Base-by-base conservation (phyloP, 2,888 invertebrate genomes). In the Drosophila paramelanica region DNA sequence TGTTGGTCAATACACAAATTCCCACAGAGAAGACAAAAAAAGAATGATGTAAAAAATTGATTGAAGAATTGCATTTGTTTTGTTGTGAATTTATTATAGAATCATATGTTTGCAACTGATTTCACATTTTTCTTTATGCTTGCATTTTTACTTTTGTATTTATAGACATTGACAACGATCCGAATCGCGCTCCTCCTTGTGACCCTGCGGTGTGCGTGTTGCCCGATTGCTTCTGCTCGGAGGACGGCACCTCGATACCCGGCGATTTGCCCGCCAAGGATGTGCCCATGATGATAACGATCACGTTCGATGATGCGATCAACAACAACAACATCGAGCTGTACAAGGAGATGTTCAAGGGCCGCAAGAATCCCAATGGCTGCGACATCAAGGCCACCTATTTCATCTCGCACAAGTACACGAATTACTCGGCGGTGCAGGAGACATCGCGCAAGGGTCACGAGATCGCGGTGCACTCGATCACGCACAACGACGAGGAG, bases 241-340 rank as follows among this genome's bases (percentile, higher is more conserved):
- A 97, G 92, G 97, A 97, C 90, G 97, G 97, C 75, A 97, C 97
- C 39, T 94, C 94, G 45, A 96, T 97, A 81, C 97, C 97, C 71
- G 97, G 97, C 13, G 97, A 97, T 90, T 93, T 97, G 51, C 97
- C 96, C 13, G 92, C 95, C 71, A 96, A 95, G 93, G 97, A 97
- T 89, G 97, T 98, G 0, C 98, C 98, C 5, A 97, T 98, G 93
- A 98, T 98, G 98, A 96, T 98, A 90, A 97, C 97, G 64, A 96
- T 98, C 91, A 98, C 98, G 53, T 98, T 98, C 91, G 98, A 98
- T 91, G 98, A 98, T 89, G 98, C 98, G 89, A 97, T 98, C 93
- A 98, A 98, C 93, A 97, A 97, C 93, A 97, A 98, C 93, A 98
- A 98, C 93, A 98, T 98, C 91, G 97, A 97, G 86, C 93, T 98